phyloP scores from a whole-genome alignment of 2,888 invertebrate species.

The Phalera bucephala region DNA sequence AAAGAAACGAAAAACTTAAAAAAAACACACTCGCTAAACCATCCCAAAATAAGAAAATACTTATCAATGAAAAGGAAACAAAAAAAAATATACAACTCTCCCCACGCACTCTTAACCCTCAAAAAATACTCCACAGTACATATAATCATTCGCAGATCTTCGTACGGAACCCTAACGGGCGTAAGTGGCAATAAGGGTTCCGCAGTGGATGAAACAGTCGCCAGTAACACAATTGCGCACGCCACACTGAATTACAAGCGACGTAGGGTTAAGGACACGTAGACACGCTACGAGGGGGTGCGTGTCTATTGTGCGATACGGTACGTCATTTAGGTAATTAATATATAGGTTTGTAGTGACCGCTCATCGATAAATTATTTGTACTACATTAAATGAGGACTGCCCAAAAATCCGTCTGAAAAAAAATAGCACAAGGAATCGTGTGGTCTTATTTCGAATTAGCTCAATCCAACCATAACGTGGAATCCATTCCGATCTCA shows the following conservation, averaged over 20 bases:
- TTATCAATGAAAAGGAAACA: not conserved
- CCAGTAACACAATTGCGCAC: constrained; percentile 41
- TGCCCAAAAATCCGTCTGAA: too few species aligned
- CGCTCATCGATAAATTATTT: too few species aligned
- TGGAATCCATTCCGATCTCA: too few species aligned
- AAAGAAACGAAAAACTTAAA: too few species aligned
- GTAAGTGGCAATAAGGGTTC: constrained; percentile 12
- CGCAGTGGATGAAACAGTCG: constrained; percentile 29
- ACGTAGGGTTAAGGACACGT: constrained; percentile 56
- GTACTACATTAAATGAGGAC: too few species aligned
- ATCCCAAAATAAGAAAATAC: too few species aligned
- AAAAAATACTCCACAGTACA: constrained; percentile 1
- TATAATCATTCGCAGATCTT: not conserved
- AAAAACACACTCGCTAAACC: too few species aligned
- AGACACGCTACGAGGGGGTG: constrained; percentile 29
- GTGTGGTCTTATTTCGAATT: too few species aligned
- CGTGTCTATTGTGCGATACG: constrained; percentile 20
- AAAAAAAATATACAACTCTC: not conserved
- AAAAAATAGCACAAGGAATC: too few species aligned
- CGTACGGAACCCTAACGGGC: constrained; percentile 13
- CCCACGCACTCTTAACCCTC: not conserved
- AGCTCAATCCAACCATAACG: too few species aligned
- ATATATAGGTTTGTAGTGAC: too few species aligned
- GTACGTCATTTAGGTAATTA: too few species aligned
- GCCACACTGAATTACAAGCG: constrained; percentile 50